Base-by-base conservation (phyloP, 2,888 invertebrate species). In the Callimorpha dominula region DNA sequence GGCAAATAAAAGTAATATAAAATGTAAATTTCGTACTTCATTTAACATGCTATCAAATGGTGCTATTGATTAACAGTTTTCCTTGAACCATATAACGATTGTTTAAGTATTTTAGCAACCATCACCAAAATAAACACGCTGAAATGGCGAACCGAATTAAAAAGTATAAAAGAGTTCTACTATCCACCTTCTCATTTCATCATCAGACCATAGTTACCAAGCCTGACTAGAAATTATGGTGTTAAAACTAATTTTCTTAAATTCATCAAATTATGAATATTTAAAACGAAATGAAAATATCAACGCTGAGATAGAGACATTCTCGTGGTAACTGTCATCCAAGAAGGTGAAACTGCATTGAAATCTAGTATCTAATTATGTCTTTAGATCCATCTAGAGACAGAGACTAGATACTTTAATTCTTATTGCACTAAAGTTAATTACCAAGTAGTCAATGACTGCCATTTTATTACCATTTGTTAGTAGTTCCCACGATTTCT, bases 1-100 rank as follows among this genome's bases (percentile, higher is more conserved):
- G 65, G 64, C 6, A 42, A 52, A 50, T 65, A 71, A 66, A 71
- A 72, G 17, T 72, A 57, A 68, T 62, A 76, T 76, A 77, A 62
- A 57, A 82, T 81, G 78, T 52, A 71, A 80, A 83, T 83, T 70
- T 66, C 46, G 71, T 63, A 9, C 73, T 70, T 71, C 5, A 78
- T 71, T 74, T 74, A 50, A 71, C 52, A 72, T 43, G n/a, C 71
- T 72, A 73, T 73, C 43, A 63, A 66, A 60, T 60, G 60, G 60
- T 60, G 65, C 74, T 54, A 62, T 74, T 65, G 43, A 72, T 71
- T 75, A 75, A 78, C 71, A 46, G 52, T 57, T 71, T 67, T 62
- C 57, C 62, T 50, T 62, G 70, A 76, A 77, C 71, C 68, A 65
- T 70, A 46, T n/a, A 42, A 77, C 69, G 73, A 78, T 77, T 66